Conservation (phyloP, 2,797 vertebrate genomes). For the Pipistrellus nathusii region DNA sequence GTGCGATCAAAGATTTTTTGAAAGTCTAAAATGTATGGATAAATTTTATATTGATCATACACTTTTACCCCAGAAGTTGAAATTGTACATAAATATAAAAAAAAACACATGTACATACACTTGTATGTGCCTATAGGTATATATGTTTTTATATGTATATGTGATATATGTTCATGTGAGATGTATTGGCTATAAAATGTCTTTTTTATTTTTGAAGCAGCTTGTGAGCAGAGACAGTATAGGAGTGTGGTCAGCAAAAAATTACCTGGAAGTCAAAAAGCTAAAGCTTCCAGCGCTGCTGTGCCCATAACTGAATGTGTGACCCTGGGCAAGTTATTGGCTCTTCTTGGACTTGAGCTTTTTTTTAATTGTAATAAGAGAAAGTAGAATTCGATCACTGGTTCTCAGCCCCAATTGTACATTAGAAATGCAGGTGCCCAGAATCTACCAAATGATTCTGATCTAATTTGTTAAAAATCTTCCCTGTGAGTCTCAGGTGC, state of each 20-base stretch:
- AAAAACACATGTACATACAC: not conserved
- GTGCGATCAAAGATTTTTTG: not conserved
- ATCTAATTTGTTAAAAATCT: not conserved
- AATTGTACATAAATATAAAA: not conserved
- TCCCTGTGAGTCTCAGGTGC: not conserved
- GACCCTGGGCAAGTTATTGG: not conserved
- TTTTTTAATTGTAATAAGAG: not conserved
- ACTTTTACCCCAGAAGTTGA: conserved; percentile 5
- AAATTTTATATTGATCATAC: not conserved
- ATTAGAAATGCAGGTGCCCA: not conserved
- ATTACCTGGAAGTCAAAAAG: not conserved
- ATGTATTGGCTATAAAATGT: not conserved
- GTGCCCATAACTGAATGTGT: not conserved
- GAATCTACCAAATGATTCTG: not conserved
- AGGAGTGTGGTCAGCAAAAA: not conserved
- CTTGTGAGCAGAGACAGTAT: not conserved
- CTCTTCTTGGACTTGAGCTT: not conserved
- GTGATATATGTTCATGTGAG: not conserved
- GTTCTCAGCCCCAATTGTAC: not conserved
- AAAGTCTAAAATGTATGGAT: not conserved
- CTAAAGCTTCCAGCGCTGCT: not conserved
- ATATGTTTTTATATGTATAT: not conserved
- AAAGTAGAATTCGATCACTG: not conserved
- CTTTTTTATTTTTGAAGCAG: conserved; percentile 16
- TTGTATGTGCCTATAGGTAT: not conserved